A percentile compares a stretch with the other conserved stretches of the same genome.
phyloP scores from a whole-genome alignment of 2,888 invertebrate species.

The Eurois occulta region DNA sequence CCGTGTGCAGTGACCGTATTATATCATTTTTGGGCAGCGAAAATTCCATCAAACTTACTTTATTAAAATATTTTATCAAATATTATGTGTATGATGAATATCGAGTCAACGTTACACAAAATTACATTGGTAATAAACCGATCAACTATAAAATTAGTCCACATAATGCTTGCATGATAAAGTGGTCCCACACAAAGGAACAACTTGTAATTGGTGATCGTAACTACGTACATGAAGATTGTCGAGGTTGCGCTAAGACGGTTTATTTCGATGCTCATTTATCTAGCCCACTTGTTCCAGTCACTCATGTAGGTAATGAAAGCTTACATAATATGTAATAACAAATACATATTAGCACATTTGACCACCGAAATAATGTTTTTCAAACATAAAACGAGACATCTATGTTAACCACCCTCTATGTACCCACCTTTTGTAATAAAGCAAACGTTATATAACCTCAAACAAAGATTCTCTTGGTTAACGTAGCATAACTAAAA shows the following conservation, averaged over 20 bases:
- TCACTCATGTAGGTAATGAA: conserved; percentile 62
- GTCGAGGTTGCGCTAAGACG: conserved; percentile 58
- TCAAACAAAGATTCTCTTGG: conserved; percentile 59
- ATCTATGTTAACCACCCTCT: conserved; percentile 36
- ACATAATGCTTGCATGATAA: conserved; percentile 59
- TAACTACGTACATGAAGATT: conserved; percentile 60
- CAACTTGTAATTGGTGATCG: conserved; percentile 62
- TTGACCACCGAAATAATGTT: conserved; percentile 48
- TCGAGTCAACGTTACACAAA: conserved; percentile 48
- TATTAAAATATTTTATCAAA: background rate
- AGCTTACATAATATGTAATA: conserved; percentile 44
- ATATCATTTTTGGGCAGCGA: background rate
- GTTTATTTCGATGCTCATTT: conserved; percentile 66
- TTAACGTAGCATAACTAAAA: conserved; percentile 79
- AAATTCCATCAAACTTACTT: conserved; percentile 5
- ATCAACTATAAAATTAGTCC: conserved; percentile 50
- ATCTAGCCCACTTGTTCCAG: conserved; percentile 58
- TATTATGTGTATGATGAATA: conserved; percentile 38
- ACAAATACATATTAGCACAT: conserved; percentile 44
- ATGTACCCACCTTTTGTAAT: conserved; percentile 55
- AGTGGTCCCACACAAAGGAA: conserved; percentile 43
- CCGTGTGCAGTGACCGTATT: conserved; percentile 6
- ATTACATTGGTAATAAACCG: conserved; percentile 34
- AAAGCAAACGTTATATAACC: conserved; percentile 54
- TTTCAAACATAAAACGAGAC: conserved; percentile 35